Conservation (phyloP, 2,113 vertebrate species). For the Setophaga petechia region DNA sequence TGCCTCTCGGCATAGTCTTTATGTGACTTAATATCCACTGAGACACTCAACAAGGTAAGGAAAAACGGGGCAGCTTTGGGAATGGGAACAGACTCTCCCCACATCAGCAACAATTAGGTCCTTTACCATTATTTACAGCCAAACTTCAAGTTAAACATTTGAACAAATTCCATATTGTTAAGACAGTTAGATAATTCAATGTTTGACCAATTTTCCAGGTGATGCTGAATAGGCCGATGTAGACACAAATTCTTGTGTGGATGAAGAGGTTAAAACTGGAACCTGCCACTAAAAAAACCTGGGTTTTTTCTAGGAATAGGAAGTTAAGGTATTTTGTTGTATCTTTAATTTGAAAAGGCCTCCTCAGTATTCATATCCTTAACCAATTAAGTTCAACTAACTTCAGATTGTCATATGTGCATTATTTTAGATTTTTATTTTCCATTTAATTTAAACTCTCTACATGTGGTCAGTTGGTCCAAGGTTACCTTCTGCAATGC, state of each 20-base stretch:
- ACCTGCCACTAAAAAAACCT: background rate
- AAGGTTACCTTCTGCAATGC: conserved; percentile 8
- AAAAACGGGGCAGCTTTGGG: background rate
- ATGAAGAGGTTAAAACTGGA: background rate
- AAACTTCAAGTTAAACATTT: background rate
- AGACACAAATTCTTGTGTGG: background rate
- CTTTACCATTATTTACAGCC: background rate
- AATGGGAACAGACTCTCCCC: background rate
- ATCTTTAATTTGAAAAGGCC: background rate
- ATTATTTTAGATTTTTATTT: background rate
- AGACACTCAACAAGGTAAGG: background rate
- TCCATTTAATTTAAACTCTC: background rate
- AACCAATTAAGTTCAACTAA: background rate
- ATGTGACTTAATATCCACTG: background rate
- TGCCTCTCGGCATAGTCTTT: background rate
- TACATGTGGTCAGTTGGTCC: background rate
- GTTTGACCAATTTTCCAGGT: background rate
- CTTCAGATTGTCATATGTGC: background rate
- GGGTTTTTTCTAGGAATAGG: background rate
- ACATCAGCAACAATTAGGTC: background rate
- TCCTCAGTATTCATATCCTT: background rate
- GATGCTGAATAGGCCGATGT: background rate
- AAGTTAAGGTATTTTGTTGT: background rate
- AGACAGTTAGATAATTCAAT: background rate
- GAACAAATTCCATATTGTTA: background rate